Conservation (phyloP, 2,113 vertebrate species). For the Erythrolamprus reginae region DNA sequence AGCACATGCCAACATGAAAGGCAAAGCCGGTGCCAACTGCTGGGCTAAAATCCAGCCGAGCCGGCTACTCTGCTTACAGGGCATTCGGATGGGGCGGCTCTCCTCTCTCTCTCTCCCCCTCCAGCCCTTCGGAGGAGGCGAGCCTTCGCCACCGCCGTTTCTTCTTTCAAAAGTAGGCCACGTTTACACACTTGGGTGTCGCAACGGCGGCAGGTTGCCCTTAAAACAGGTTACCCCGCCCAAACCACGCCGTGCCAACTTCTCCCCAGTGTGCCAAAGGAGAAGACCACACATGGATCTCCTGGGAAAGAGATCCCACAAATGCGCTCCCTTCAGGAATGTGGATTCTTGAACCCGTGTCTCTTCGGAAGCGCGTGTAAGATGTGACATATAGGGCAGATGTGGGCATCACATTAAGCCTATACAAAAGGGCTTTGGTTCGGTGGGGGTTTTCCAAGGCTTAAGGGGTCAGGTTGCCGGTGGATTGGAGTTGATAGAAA, state of each 20-base stretch:
- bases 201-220: conserved; percentile 37
- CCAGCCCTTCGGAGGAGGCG: neutral
- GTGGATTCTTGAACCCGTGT: neutral
- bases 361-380: neutral
- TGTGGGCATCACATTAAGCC: accelerated
- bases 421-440: neutral
- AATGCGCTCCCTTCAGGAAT: too few relatives aligned
- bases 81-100: too few relatives aligned
- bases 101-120: neutral
- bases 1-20: accelerated
- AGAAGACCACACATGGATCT: conserved; percentile 47
- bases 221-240: conserved; percentile 57
- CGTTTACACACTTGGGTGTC: conserved; percentile 20
- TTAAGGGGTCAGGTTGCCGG: neutral
- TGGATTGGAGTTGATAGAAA: neutral
- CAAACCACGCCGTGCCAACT: conserved; percentile 58
- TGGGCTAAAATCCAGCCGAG: neutral
- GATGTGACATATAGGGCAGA: neutral
- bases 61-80: neutral
- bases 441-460: neutral
- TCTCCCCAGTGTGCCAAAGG: conserved; percentile 1
- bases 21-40: accelerated
- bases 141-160: neutral
- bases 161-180: neutral
- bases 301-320: too few relatives aligned